These are phyloP conservation scores for Frankliniella intonsa DNA, from an alignment of 2,888 invertebrate species.

Conservation along the genomic window DNA sequence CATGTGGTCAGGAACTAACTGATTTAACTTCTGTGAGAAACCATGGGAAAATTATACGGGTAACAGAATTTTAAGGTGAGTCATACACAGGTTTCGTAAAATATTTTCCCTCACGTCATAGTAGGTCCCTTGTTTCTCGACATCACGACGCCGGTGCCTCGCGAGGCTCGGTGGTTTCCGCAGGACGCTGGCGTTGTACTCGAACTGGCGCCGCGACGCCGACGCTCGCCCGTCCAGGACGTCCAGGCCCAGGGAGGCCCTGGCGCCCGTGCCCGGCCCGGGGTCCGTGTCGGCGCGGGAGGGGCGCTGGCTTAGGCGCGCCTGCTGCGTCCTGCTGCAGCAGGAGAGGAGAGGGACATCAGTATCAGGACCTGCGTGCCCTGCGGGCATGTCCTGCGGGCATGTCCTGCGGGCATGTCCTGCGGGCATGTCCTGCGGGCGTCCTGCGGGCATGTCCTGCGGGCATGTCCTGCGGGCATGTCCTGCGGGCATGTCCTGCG, in stretches of 20 bases:
- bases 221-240: neutral
- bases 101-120: neutral
- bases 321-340: neutral
- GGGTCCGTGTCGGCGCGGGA: slow-evolving; percentile 16
- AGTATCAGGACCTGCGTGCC: no score
- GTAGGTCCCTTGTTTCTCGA: neutral
- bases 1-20: neutral
- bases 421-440: no score
- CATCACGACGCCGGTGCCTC: neutral
- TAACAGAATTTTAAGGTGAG: neutral
- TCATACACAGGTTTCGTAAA: neutral
- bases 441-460: no score
- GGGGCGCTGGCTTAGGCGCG: neutral
- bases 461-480: no score
- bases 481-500: no score
- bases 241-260: neutral
- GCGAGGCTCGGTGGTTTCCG: neutral
- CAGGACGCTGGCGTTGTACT: neutral
- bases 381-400: no score
- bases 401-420: no score
- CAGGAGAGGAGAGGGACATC: neutral
- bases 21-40: neutral
- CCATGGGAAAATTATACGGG: neutral
- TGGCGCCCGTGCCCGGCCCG: neutral
- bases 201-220: neutral